phyloP scores from a whole-genome alignment of 2,888 invertebrate genomes.

The Adineta ricciae region DNA sequence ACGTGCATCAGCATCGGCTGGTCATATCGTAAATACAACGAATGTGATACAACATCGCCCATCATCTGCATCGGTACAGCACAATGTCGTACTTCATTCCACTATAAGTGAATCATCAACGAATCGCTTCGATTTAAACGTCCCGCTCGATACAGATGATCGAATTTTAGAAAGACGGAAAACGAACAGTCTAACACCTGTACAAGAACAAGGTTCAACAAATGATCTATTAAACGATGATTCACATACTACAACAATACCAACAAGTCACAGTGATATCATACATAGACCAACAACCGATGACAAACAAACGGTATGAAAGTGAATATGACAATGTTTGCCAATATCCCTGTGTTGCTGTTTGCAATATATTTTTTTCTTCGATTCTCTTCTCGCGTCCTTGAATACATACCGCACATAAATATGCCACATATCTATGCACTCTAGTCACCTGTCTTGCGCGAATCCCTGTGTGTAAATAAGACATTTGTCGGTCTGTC shows the following conservation, averaged over 20 bases:
- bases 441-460: constrained; percentile 2
- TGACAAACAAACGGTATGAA: constrained; percentile 1
- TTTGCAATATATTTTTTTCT: not conserved
- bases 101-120: not conserved
- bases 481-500: not conserved
- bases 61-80: not conserved
- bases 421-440: constrained; percentile 5
- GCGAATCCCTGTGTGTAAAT: not conserved
- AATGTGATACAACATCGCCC: not conserved
- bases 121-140: not conserved
- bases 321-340: not conserved
- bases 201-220: not conserved
- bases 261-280: not conserved
- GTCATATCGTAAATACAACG: not conserved
- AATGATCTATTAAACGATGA: not conserved
- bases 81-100: constrained; percentile 3
- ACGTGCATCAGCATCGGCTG: not conserved
- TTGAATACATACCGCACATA: not conserved
- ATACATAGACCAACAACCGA: not conserved
- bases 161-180: not conserved
- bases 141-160: not conserved
- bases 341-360: not conserved
- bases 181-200: not conserved
- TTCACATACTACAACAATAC: not conserved
- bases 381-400: not conserved